A percentile compares a stretch with the other conserved stretches of the same genome.
phyloP scores from a whole-genome alignment of 2,113 vertebrate genomes.

The Gobio gobio region DNA sequence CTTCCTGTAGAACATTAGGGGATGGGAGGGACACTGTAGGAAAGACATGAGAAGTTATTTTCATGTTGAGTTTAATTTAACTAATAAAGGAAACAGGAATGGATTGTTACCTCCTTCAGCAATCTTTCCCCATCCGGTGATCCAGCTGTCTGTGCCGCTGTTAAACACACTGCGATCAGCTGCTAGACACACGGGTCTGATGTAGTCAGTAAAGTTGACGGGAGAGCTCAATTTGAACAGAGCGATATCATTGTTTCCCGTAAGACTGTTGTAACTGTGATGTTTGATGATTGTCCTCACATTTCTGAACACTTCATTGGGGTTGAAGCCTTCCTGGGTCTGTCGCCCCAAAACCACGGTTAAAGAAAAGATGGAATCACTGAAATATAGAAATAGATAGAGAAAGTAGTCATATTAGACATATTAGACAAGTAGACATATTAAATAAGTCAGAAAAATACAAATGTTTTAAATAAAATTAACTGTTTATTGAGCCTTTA shows the following conservation, averaged over 20 bases:
- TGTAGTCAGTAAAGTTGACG: conserved; percentile 45
- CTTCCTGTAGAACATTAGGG: conserved; percentile 58
- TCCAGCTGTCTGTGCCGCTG: conserved; percentile 65
- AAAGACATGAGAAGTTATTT: conserved; percentile 40
- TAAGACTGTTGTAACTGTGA: not conserved
- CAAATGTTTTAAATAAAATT: too few species aligned
- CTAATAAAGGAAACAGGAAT: not conserved
- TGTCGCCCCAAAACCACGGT: conserved; percentile 42
- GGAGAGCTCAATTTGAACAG: conserved; percentile 37
- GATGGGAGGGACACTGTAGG: conserved; percentile 18
- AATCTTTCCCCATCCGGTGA: conserved; percentile 75
- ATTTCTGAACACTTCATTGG: conserved; percentile 1
- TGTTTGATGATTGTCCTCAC: conserved; percentile 18
- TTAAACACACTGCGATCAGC: conserved; percentile 65
- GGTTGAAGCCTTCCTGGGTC: conserved; percentile 3
- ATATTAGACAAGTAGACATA: too few species aligned
- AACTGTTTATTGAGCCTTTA: too few species aligned
- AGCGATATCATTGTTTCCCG: conserved; percentile 36
- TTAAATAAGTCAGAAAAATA: too few species aligned
- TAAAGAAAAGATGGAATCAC: not conserved
- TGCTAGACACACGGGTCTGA: conserved; percentile 74
- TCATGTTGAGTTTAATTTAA: not conserved
- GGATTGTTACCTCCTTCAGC: not conserved
- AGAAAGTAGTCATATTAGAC: not conserved
- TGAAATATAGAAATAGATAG: not conserved